A percentile compares a stretch with the other conserved stretches of the same genome.
Evolutionary conservation across 2,113 vertebrate genomes (phyloP).

Genomic region (Phrynosoma blainvillii): DNA sequence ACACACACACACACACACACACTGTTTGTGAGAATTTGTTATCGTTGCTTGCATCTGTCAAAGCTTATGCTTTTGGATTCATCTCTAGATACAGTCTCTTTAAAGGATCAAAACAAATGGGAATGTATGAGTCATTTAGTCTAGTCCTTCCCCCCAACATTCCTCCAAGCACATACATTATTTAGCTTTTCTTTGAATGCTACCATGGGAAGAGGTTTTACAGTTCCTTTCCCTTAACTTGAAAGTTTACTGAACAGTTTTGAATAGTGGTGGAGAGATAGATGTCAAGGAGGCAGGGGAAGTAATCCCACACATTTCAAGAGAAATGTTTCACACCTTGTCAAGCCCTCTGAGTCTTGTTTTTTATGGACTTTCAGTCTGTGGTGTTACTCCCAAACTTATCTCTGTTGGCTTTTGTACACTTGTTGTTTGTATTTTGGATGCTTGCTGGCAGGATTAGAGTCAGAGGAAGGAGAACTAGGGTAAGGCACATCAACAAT

Average conservation of each 20-base stretch:
- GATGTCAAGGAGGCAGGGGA: neutral
- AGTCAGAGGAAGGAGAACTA: no score
- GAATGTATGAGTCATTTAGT: neutral
- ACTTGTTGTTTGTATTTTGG: neutral
- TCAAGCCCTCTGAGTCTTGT: neutral
- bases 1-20: neutral
- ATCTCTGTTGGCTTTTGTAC: neutral
- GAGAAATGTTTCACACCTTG: neutral
- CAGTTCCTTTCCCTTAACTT: neutral
- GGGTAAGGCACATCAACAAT: no score
- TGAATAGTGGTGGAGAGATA: neutral
- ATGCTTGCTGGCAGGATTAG: neutral
- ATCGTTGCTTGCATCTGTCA: conserved; percentile 6
- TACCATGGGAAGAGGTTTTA: neutral
- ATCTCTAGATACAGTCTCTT: neutral
- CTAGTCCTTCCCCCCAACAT: neutral
- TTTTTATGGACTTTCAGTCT: neutral
- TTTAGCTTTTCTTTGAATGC: neutral
- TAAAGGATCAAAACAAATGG: conserved; percentile 15
- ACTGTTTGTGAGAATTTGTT: neutral
- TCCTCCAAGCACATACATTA: neutral
- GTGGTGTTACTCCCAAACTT: neutral
- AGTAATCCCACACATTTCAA: neutral
- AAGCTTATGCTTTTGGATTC: conserved; percentile 34
- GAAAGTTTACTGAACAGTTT: neutral